These are phyloP conservation scores for Alsophila aescularia DNA, from an alignment of 2,888 invertebrate species.

Conservation along the genomic window DNA sequence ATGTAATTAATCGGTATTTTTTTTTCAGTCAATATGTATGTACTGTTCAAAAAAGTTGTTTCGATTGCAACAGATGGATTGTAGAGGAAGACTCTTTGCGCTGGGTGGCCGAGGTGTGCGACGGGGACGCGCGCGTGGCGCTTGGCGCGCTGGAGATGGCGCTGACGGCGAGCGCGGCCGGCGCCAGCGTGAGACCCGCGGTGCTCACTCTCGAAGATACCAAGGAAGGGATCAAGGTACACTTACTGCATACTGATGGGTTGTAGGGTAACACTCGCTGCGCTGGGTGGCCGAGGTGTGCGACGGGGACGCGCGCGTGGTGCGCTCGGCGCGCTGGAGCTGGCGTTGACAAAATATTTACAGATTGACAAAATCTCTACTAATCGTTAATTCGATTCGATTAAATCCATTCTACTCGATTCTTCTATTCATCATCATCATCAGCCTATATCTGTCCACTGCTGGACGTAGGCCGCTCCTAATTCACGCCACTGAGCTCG, in stretches of 20 bases:
- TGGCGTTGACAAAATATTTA: constrained; percentile 87
- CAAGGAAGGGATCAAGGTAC: constrained; percentile 88
- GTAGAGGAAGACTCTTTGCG: constrained; percentile 85
- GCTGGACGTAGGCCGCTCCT: too few relatives aligned
- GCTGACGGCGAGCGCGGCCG: constrained; percentile 78
- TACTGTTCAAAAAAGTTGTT: not conserved
- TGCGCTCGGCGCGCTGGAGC: constrained; percentile 90
- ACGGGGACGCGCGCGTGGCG: constrained; percentile 92
- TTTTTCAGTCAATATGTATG: too few relatives aligned
- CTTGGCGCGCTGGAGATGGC: constrained; percentile 90
- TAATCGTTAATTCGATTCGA: too few relatives aligned
- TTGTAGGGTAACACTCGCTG: constrained; percentile 85
- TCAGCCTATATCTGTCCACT: too few relatives aligned
- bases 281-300: constrained; percentile 89
- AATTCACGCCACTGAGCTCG: too few relatives aligned
- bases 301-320: constrained; percentile 93
- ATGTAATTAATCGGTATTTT: too few relatives aligned
- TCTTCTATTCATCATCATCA: too few relatives aligned
- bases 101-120: constrained; percentile 90
- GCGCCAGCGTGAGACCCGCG: constrained; percentile 58
- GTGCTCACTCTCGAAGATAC: constrained; percentile 87
- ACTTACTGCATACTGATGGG: constrained; percentile 47
- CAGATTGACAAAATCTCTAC: too few relatives aligned
- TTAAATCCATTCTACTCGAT: too few relatives aligned
- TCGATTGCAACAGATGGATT: constrained; percentile 52